Evolutionary conservation across 1,140 invertebrate genomes (phyloP), one percentile per base, ranked within the genome.

Genomic region (Diploscapter pachys): DNA sequence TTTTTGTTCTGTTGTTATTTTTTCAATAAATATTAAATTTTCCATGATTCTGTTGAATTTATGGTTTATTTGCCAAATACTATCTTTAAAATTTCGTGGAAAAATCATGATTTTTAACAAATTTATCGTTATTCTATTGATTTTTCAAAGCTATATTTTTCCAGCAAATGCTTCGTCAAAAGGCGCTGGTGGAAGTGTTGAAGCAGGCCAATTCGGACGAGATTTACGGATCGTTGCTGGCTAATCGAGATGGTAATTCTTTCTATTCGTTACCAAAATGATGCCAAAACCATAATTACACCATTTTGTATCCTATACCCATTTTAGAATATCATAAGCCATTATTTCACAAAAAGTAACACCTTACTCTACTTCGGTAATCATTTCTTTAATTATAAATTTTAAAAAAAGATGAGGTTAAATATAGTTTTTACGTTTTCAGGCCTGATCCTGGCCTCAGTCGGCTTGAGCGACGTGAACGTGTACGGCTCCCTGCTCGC

Each of bases 161-260:
- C 31, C 31, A 31, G 31, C 31, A 65, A 72, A 72, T 80, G 79
- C 67, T 80, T 31, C 79, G 77, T 50, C 79, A 82, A 13, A 78
- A 65, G 54, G 75, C 80, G 13, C 53, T 80, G 2, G 70, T 80
- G 9, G 73, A 64, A 55, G 65, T 76, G n/a, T 66, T 80, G n/a
- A 72, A 71, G 6, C 66, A 79, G 54, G 79, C 61, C 48, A 73
- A 77, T 63, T 71, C 64, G 3, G 31, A 49, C 9, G 80, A 71
- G 0, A 72, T 80, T 9, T 54, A 53, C n/a, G 80, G 73, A 5
- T 68, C 78, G 3, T 53, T 81, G 9, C 80, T 80, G n/a, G 65
- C 69, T 3, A 73, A 78, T 31, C 13, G n/a, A 13, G 68, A 77
- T 31, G 31, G 31, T 80, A 80, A 65, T 65, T 65, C 8, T 48